Conservation (phyloP, 2,113 vertebrate species). For the Platichthys flesus region DNA sequence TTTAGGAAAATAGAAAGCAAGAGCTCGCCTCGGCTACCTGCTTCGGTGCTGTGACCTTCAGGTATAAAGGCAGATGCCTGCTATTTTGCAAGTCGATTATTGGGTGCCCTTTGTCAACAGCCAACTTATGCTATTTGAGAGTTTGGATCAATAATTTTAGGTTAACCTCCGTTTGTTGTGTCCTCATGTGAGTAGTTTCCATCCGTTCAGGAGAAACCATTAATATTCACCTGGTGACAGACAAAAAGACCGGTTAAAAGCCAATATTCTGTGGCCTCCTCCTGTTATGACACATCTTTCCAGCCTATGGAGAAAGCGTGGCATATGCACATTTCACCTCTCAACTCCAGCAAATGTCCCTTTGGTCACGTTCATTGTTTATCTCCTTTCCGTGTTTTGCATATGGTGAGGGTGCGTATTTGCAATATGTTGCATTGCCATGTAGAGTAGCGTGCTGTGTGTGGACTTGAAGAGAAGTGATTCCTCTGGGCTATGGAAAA, state of each 20-base stretch:
- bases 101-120: conserved; percentile 65
- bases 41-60: conserved; percentile 64
- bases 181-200: conserved; percentile 1
- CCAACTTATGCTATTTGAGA: conserved; percentile 42
- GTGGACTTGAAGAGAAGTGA: conserved; percentile 60
- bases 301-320: conserved; percentile 10
- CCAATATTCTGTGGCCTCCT: neutral
- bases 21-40: conserved; percentile 37
- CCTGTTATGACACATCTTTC: neutral
- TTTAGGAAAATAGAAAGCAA: conserved; percentile 40
- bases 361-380: conserved; percentile 29
- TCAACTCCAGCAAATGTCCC: conserved; percentile 19
- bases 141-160: conserved; percentile 54
- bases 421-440: conserved; percentile 30
- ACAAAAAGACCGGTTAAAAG: neutral
- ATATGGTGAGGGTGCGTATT: conserved; percentile 22
- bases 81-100: conserved; percentile 66
- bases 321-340: neutral
- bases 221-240: conserved; percentile 23
- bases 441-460: conserved; percentile 30
- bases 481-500: conserved; percentile 62
- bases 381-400: conserved; percentile 17
- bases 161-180: conserved; percentile 17
- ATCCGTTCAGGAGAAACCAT: conserved; percentile 2
- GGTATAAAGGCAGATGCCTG: conserved; percentile 52